phyloP scores from a whole-genome alignment of 2,888 invertebrate genomes.

The Tinea pellionella region DNA sequence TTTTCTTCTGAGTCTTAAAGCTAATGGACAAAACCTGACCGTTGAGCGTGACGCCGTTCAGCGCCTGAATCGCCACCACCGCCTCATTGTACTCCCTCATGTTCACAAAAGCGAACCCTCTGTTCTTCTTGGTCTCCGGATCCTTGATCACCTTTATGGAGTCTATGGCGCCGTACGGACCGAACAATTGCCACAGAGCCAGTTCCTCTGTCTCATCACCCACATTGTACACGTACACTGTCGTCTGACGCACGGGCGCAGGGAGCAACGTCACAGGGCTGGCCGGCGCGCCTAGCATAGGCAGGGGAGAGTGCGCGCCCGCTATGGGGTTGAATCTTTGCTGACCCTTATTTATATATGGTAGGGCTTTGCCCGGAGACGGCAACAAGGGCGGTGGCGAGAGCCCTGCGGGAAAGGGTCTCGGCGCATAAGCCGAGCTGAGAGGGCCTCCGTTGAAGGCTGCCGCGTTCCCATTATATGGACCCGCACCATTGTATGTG shows the following conservation, averaged over 20 bases:
- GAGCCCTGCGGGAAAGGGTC: slow-evolving; percentile 39
- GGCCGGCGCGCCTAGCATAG: slow-evolving; percentile 54
- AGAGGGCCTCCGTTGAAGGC: slow-evolving; percentile 51
- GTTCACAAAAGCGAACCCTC: slow-evolving; percentile 66
- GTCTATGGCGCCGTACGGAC: slow-evolving; percentile 65
- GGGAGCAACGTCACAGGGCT: slow-evolving; percentile 55
- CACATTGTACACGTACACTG: slow-evolving; percentile 66
- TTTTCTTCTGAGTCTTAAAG: slow-evolving; percentile 69
- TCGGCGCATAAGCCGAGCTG: slow-evolving; percentile 44
- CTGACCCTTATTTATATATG: slow-evolving; percentile 64
- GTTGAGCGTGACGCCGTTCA: slow-evolving; percentile 67
- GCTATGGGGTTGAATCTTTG: slow-evolving; percentile 66
- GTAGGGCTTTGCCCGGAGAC: slow-evolving; percentile 62
- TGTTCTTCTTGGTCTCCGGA: slow-evolving; percentile 67
- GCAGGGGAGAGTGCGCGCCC: slow-evolving; percentile 51
- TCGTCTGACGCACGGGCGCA: slow-evolving; percentile 55
- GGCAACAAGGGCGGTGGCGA: slow-evolving; percentile 60
- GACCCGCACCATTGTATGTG: slow-evolving; percentile 52
- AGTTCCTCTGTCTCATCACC: slow-evolving; percentile 66
- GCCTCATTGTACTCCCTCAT: slow-evolving; percentile 69
- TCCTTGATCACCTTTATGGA: slow-evolving; percentile 68
- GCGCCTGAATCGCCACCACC: slow-evolving; percentile 64
- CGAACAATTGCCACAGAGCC: slow-evolving; percentile 64
- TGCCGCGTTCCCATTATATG: slow-evolving; percentile 49
- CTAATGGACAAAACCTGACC: slow-evolving; percentile 69